Evolutionary conservation across 2,797 vertebrate genomes (phyloP).

Genomic region (Mionectes olivaceus): DNA sequence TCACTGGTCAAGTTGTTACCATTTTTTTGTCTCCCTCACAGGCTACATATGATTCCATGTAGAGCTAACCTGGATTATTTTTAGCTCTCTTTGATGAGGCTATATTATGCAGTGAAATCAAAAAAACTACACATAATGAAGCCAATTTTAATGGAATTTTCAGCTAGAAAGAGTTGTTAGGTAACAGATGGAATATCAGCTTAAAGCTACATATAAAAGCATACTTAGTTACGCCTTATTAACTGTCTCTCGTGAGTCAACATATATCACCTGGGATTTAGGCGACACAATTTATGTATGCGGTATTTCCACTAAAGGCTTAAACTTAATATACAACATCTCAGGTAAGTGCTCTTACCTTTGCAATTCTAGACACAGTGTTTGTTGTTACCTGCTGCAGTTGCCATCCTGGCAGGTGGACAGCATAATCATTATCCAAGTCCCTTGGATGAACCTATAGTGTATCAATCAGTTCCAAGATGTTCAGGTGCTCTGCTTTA

Average conservation of each 20-base stretch:
- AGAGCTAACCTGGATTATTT: background rate
- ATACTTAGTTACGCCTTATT: background rate
- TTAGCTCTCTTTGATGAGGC: background rate
- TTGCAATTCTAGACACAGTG: background rate
- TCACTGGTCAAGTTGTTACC: background rate
- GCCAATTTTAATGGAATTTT: conserved; percentile 7
- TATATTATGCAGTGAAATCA: background rate
- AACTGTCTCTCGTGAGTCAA: background rate
- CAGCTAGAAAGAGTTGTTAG: background rate
- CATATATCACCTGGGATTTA: background rate
- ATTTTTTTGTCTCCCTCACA: background rate
- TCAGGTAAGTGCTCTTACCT: background rate
- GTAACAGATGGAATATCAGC: conserved; percentile 9
- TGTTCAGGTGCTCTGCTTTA: background rate
- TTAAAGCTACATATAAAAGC: background rate
- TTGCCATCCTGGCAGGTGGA: background rate
- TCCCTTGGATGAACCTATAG: background rate
- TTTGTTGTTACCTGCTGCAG: background rate
- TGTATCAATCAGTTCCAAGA: background rate
- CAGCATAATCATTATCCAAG: background rate
- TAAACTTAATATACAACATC: background rate
- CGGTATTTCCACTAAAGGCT: background rate
- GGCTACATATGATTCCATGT: background rate
- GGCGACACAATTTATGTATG: background rate
- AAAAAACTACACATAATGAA: background rate